Percentiles rank a stretch among this genome's conserved stretches.
phyloP scores from a whole-genome alignment of 2,797 vertebrate species.

The Enoplosus armatus region DNA sequence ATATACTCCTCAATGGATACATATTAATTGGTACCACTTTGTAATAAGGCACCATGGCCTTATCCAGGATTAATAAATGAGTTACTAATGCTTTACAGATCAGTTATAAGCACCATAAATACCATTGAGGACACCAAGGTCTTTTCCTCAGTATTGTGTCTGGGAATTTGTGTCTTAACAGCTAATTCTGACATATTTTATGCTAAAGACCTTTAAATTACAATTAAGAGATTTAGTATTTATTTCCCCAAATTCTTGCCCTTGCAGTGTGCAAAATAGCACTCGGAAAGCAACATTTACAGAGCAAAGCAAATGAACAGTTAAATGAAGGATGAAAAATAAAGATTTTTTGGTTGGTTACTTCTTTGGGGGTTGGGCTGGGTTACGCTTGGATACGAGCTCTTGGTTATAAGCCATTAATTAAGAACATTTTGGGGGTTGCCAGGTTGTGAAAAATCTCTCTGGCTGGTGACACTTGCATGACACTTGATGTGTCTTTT shows the following conservation, averaged over 20 bases:
- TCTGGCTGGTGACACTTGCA: background rate
- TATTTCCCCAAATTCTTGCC: too few species aligned
- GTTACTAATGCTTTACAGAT: background rate
- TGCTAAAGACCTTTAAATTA: too few species aligned
- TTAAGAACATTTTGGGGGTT: background rate
- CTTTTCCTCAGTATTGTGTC: too few species aligned
- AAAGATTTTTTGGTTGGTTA: too few species aligned
- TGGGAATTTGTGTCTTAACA: too few species aligned
- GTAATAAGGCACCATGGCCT: background rate
- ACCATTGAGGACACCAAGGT: too few species aligned
- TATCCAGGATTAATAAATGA: background rate
- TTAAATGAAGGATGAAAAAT: too few species aligned
- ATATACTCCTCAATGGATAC: too few species aligned
- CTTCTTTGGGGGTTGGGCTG: background rate
- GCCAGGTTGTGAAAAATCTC: background rate
- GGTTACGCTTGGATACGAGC: background rate
- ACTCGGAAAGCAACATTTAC: too few species aligned
- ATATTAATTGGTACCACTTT: background rate
- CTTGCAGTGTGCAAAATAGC: too few species aligned
- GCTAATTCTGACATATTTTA: too few species aligned
- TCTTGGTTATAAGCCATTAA: background rate
- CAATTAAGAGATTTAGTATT: too few species aligned
- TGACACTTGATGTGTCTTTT: background rate
- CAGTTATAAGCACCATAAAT: background rate
- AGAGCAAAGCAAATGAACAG: background rate